Evolutionary conservation across 2,113 vertebrate genomes (phyloP).

Genomic region (Heterocephalus glaber): DNA sequence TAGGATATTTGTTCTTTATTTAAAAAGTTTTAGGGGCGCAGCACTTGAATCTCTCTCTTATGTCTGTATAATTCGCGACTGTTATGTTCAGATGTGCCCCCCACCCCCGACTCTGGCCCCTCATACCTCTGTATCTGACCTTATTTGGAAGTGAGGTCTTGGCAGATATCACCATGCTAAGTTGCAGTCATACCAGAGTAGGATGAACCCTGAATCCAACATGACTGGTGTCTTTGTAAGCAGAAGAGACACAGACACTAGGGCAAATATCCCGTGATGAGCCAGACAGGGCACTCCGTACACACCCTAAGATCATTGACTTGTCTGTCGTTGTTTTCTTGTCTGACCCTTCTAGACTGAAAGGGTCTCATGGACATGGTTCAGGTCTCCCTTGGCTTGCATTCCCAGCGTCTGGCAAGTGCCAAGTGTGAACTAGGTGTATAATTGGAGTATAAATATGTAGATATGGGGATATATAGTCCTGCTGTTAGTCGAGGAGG

Average conservation of each 20-base stretch:
- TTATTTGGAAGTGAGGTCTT: not conserved
- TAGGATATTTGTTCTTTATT: not conserved
- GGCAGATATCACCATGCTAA: not conserved
- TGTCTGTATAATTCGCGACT: not conserved
- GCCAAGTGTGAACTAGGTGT: not conserved
- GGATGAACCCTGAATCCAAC: not conserved
- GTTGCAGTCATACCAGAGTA: not conserved
- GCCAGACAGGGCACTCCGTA: not conserved
- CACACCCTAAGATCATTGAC: rapidly evolving
- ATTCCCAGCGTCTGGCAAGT: not conserved
- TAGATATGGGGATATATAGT: rapidly evolving
- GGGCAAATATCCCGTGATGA: too few species aligned
- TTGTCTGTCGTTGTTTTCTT: rapidly evolving
- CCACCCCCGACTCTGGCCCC: not conserved
- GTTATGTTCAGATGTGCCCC: not conserved
- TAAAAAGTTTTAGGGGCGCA: not conserved
- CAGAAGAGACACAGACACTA: not conserved
- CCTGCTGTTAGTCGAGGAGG: not conserved
- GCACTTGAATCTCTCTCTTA: not conserved
- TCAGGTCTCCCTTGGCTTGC: not conserved
- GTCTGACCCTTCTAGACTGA: not conserved
- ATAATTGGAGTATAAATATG: not conserved
- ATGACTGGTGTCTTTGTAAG: not conserved
- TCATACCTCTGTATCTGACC: not conserved
- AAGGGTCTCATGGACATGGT: not conserved